Evolutionary conservation across 1,140 invertebrate species (phyloP), one percentile per base, ranked within the genome.

Genomic region (Sarcophaga peregrina): DNA sequence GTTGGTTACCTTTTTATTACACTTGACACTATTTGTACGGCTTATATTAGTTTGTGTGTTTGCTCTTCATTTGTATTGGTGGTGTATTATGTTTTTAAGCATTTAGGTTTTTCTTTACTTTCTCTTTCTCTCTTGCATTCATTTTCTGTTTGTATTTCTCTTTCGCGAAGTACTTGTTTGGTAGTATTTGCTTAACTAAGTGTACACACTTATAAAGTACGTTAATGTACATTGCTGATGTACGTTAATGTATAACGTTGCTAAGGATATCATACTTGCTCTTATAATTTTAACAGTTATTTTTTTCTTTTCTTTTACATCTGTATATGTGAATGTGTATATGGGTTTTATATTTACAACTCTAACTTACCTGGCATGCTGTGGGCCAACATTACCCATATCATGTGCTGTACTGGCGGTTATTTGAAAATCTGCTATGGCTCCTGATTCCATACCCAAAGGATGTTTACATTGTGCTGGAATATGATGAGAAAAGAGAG

Each of bases 371-470:
- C 96, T 95, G 86, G 95, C 96, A 91, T 97, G 97, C 89, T 97
- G 95, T 17, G 97, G 96, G 72, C 96, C 97, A 80, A 97, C 96
- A 88, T 96, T 97, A 89, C 96, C 96, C 86, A 94, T 93, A 90
- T 98, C 96, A 91, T 97, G 97, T 48, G 96, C 96, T 72, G 96
- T 97, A 85, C 96, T 97, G 83, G 96, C 96, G 13, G 94, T 94
- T 85, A 98, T 96, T 87, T 96, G 95, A 86, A 94, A 93, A 90
- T 97, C 95, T 74, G 95, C 94, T 86, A 98, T 97, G 86, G 93
- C 93, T 84, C 96, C 96, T 87, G 95, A 96, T 92, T 97, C 96
- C 96, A 98, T 97, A 83, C 97, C 97, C 82, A 98, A 93, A 17
- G 97, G 93, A 83, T 94, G 92, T 86, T 94, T 94, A 91, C 96